These are phyloP conservation scores for Onychomys torridus DNA, from an alignment of 2,797 vertebrate species.

Conservation along the genomic window DNA sequence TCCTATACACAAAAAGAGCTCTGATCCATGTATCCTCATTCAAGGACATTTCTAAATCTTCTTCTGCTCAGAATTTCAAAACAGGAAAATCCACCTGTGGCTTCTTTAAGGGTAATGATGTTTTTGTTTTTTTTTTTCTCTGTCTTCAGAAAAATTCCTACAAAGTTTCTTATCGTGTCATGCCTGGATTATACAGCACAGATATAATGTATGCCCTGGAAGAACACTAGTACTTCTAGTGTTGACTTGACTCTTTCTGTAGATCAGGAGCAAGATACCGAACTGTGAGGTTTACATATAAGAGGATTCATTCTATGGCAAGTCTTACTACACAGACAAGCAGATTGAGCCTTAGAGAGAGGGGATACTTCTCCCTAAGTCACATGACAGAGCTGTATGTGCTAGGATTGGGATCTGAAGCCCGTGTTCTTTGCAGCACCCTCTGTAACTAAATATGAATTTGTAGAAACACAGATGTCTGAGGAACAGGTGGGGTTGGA, in stretches of 20 bases:
- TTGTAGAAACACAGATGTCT: not conserved
- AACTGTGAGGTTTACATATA: not conserved
- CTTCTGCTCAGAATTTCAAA: constrained; percentile 42
- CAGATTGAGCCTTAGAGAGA: not conserved
- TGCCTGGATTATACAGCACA: not conserved
- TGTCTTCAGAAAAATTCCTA: constrained; percentile 8
- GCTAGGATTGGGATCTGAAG: not conserved
- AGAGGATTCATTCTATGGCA: not conserved
- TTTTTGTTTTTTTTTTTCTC: not conserved
- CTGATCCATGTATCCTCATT: not conserved
- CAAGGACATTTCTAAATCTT: not conserved
- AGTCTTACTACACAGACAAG: not conserved
- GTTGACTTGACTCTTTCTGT: not conserved
- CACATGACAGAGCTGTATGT: not conserved
- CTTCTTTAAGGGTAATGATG: not conserved
- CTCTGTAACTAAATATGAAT: not conserved
- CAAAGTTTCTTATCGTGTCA: not conserved
- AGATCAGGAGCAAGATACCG: not conserved
- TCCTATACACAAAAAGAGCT: not conserved
- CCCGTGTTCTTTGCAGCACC: not conserved
- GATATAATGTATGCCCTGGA: not conserved
- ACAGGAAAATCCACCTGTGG: constrained; percentile 17
- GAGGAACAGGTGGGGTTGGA: not conserved
- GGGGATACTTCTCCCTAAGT: not conserved
- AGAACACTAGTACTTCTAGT: not conserved